Conservation (phyloP, 1,140 invertebrate genomes). For the Cydia amplana region DNA sequence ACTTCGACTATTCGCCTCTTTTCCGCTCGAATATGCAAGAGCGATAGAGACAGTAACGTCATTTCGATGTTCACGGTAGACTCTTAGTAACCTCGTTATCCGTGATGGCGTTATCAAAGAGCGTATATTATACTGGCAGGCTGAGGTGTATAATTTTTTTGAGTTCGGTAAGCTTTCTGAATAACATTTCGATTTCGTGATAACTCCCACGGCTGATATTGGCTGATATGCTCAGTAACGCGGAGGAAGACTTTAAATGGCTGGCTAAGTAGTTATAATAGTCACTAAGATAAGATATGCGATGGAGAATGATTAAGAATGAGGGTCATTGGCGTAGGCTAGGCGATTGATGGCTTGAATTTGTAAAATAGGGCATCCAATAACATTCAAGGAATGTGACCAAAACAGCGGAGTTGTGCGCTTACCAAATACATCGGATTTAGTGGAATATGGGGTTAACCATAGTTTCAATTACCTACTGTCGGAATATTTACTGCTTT, state of each 20-base stretch:
- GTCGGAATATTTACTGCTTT: no score
- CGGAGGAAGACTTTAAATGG: conserved; percentile 1
- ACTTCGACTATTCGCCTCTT: no score
- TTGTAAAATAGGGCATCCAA: background rate
- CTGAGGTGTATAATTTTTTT: background rate
- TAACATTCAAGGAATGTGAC: background rate
- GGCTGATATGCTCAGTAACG: background rate
- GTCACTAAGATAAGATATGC: background rate
- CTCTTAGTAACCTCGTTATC: background rate
- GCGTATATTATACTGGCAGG: background rate
- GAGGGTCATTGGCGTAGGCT: background rate
- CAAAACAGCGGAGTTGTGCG: no score
- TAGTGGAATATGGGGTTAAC: no score
- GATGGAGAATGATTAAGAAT: background rate
- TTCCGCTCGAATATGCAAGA: no score
- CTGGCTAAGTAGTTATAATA: background rate
- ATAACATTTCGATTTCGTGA: background rate
- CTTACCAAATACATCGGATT: no score
- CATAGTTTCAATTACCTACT: no score
- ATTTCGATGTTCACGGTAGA: no score
- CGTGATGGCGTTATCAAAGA: background rate
- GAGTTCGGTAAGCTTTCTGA: background rate
- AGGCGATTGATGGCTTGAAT: background rate
- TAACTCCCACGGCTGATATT: conserved; percentile 15
- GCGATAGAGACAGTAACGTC: no score